Evolutionary conservation across 2,113 vertebrate species (phyloP).

Genomic region (Sisor rabdophorus): DNA sequence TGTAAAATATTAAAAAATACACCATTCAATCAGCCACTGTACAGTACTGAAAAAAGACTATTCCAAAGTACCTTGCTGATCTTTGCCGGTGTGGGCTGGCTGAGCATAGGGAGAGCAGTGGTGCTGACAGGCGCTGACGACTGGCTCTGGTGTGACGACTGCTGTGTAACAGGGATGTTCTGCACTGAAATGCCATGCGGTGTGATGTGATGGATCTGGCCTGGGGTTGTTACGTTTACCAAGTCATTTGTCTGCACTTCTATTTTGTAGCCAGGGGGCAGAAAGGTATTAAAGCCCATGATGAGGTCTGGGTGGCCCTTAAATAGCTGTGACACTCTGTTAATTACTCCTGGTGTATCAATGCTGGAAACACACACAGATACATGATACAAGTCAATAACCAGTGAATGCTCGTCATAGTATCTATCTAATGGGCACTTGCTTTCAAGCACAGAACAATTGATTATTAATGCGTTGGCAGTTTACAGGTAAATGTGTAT

Average conservation of each 20-base stretch:
- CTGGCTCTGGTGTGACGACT: conserved; percentile 62
- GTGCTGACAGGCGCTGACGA: conserved; percentile 64
- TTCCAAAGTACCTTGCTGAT: conserved; percentile 84
- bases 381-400: neutral
- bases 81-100: conserved; percentile 80
- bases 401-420: neutral
- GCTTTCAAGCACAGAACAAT: neutral
- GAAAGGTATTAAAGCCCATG: conserved; percentile 98
- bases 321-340: conserved; percentile 95
- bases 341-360: conserved; percentile 97
- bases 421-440: neutral
- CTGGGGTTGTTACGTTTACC: conserved; percentile 95
- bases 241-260: conserved; percentile 97
- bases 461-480: neutral
- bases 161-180: conserved; percentile 60
- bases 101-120: conserved; percentile 73
- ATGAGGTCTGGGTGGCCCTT: conserved; percentile 98
- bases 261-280: conserved; percentile 97
- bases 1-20: neutral
- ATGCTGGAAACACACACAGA: conserved; percentile 73
- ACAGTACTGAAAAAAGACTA: neutral
- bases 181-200: conserved; percentile 92
- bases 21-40: neutral
- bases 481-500: too few species aligned
- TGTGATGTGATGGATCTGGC: conserved; percentile 97